Evolutionary conservation across 2,797 vertebrate species (phyloP).

Genomic region (Phrynocephalus vlangalii): DNA sequence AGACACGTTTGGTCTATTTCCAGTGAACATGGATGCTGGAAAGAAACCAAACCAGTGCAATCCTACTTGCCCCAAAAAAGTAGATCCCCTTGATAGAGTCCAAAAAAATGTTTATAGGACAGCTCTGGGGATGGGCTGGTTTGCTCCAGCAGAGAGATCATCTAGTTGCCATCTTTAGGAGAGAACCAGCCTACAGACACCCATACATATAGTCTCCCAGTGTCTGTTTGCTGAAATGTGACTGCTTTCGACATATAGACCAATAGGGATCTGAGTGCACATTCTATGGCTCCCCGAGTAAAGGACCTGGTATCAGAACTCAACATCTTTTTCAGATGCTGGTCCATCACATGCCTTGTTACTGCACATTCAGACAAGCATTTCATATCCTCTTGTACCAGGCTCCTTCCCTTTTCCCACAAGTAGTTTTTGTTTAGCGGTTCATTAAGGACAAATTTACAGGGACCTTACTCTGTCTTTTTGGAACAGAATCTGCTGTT

Average conservation of each 20-base stretch:
- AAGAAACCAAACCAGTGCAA: too few species aligned
- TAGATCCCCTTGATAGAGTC: too few species aligned
- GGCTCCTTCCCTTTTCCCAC: conserved; percentile 58
- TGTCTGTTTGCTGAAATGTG: neutral
- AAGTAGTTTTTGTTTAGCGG: conserved; percentile 58
- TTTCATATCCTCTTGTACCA: conserved; percentile 41
- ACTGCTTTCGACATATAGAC: too few species aligned
- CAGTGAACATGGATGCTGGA: too few species aligned
- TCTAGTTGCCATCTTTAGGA: too few species aligned
- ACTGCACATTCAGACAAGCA: neutral
- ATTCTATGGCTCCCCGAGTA: neutral
- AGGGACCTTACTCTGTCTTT: conserved; percentile 67
- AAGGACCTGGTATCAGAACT: neutral
- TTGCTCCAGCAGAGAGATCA: too few species aligned
- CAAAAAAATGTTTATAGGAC: too few species aligned
- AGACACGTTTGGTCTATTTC: too few species aligned
- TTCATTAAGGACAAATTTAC: conserved; percentile 68
- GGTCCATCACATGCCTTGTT: neutral
- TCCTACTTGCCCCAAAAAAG: too few species aligned
- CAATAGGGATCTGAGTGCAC: neutral
- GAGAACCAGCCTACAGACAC: too few species aligned
- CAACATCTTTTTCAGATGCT: neutral
- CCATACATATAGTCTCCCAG: too few species aligned
- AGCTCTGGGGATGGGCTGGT: too few species aligned
- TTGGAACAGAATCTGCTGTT: conserved; percentile 68